Evolutionary conservation across 2,113 vertebrate genomes (phyloP).

Genomic region (Calidris pugnax): DNA sequence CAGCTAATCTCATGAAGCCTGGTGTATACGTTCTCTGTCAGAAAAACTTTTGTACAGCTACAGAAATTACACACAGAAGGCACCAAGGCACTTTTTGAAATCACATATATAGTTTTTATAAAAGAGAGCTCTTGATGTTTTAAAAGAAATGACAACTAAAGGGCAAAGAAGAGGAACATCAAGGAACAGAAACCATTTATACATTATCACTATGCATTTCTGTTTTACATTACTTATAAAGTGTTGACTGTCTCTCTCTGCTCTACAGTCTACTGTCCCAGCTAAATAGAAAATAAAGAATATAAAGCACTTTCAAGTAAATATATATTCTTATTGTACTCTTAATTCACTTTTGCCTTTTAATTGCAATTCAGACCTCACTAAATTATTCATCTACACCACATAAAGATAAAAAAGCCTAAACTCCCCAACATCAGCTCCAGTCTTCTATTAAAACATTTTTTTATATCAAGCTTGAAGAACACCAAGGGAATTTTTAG

Average conservation of each 20-base stretch:
- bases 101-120: background rate
- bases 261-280: background rate
- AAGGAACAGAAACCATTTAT: background rate
- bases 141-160: background rate
- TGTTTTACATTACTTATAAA: background rate
- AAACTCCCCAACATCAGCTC: background rate
- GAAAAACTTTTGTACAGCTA: background rate
- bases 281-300: background rate
- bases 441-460: background rate
- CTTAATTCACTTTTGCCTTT: background rate
- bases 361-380: background rate
- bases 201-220: background rate
- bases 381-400: background rate
- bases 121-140: background rate
- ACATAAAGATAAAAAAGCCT: background rate
- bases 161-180: background rate
- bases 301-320: background rate
- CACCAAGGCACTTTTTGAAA: background rate
- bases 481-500: background rate
- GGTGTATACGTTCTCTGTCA: accelerated
- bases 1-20: background rate
- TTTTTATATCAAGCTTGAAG: background rate
- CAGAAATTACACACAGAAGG: background rate
- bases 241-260: background rate
- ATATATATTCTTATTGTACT: background rate